Evolutionary conservation across 2,888 invertebrate species (phyloP).

Genomic region (Heliconius charithonia): DNA sequence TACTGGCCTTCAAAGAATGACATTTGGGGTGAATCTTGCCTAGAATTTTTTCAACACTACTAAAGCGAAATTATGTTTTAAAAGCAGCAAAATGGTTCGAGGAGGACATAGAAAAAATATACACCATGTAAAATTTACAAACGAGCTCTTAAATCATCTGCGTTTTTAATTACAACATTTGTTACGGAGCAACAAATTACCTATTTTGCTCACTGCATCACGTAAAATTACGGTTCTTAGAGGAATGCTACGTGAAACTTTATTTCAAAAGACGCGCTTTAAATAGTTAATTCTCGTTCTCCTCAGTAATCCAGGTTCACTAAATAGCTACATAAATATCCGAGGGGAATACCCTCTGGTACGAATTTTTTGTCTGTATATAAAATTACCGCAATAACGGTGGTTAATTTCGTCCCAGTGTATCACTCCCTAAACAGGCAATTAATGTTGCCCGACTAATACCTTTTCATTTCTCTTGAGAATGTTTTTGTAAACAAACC

Average conservation of each 20-base stretch:
- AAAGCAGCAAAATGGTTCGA: not conserved
- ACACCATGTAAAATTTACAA: not conserved
- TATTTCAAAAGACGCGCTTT: constrained; percentile 43
- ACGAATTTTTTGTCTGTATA: constrained; percentile 42
- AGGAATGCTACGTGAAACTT: constrained; percentile 35
- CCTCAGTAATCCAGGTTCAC: constrained; percentile 43
- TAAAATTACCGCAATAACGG: constrained; percentile 41
- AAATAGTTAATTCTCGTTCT: constrained; percentile 46
- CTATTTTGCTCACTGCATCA: constrained; percentile 28
- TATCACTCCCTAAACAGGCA: constrained; percentile 49
- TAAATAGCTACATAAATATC: constrained; percentile 48
- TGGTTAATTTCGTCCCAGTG: constrained; percentile 46
- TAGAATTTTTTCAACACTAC: not conserved
- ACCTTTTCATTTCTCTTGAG: constrained; percentile 45
- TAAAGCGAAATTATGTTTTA: not conserved
- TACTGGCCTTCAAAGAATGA: not conserved
- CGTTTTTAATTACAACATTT: not conserved
- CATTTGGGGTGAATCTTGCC: not conserved
- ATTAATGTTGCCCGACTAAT: constrained; percentile 46
- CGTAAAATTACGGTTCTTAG: constrained; percentile 33
- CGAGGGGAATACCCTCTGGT: constrained; percentile 32
- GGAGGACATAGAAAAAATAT: not conserved
- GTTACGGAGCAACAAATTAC: constrained; percentile 13
- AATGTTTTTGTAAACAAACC: constrained; percentile 28
- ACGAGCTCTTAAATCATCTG: not conserved